Conservation (phyloP, 1,140 invertebrate species). For the Coenobita brevimanus region DNA sequence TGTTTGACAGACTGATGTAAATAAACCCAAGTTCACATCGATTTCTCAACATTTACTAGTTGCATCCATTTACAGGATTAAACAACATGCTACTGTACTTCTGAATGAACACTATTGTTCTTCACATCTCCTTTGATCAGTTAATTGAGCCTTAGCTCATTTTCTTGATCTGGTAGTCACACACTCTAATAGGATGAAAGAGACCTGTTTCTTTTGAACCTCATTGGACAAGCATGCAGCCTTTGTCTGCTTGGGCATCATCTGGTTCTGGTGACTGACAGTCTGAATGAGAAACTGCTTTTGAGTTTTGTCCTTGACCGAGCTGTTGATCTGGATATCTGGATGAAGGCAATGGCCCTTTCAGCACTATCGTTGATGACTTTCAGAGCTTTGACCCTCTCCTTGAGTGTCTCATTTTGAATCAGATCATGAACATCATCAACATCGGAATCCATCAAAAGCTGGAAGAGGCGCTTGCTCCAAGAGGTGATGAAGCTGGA, state of each 20-base stretch:
- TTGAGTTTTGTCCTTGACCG: conserved; percentile 10
- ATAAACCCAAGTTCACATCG: too few relatives aligned
- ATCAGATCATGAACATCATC: not conserved
- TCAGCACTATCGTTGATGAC: conserved; percentile 9
- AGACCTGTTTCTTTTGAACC: too few relatives aligned
- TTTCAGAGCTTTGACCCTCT: conserved; percentile 5
- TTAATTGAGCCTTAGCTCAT: too few relatives aligned
- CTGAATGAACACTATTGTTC: too few relatives aligned
- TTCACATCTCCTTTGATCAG: too few relatives aligned
- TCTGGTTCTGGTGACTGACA: not conserved
- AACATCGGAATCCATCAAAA: not conserved
- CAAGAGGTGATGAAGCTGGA: not conserved
- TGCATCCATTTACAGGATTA: too few relatives aligned
- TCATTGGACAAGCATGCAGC: not conserved
- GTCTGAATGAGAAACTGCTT: conserved; percentile 14
- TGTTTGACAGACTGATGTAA: too few relatives aligned
- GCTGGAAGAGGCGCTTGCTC: not conserved
- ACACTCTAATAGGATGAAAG: too few relatives aligned
- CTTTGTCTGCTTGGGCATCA: not conserved
- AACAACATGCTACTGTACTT: too few relatives aligned
- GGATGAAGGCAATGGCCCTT: conserved; percentile 20
- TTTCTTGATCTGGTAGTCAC: too few relatives aligned
- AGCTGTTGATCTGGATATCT: conserved; percentile 2
- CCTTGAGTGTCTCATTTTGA: not conserved
- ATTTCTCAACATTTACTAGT: too few relatives aligned